Conservation (phyloP, 2,113 vertebrate species). For the Ictalurus furcatus region DNA sequence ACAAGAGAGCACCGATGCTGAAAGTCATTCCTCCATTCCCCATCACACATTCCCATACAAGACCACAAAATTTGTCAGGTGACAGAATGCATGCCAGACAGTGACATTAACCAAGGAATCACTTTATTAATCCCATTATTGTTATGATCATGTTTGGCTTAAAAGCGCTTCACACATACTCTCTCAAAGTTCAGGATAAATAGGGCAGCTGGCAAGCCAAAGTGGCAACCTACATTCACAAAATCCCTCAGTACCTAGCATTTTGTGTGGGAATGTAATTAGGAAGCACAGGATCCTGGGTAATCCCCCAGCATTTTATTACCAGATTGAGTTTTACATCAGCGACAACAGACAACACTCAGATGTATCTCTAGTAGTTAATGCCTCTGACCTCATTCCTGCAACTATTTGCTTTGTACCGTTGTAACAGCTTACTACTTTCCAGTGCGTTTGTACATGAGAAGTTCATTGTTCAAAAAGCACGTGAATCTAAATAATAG, state of each 20-base stretch:
- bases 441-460: neutral
- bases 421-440: neutral
- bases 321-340: neutral
- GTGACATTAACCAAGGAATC: neutral
- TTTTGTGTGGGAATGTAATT: conserved; percentile 15
- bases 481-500: neutral
- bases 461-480: neutral
- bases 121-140: neutral
- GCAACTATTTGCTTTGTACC: neutral
- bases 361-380: neutral
- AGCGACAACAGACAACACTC: conserved; percentile 9
- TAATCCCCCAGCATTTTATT: conserved; percentile 1
- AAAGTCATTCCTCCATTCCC: neutral
- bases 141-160: conserved; percentile 49
- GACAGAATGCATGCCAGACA: neutral
- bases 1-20: neutral
- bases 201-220: conserved; percentile 69
- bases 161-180: conserved; percentile 57
- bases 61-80: neutral
- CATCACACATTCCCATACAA: neutral
- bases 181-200: conserved; percentile 48
- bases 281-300: neutral
- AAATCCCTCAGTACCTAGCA: conserved; percentile 17
- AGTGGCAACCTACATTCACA: conserved; percentile 44
- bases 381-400: neutral